Conservation (phyloP, 2,113 vertebrate species). For the Australoheros scitulus region DNA sequence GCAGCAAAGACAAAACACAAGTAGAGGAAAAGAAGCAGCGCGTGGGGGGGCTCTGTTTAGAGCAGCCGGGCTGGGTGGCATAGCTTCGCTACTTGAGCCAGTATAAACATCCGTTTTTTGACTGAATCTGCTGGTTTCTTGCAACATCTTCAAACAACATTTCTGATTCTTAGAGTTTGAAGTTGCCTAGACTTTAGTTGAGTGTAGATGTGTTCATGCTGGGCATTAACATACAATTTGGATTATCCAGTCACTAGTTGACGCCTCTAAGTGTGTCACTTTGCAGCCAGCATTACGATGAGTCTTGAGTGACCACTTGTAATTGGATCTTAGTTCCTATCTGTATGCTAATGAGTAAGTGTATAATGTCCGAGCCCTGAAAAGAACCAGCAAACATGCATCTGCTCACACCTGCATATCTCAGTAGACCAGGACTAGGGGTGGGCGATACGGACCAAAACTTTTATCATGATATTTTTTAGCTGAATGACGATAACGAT, state of each 20-base stretch:
- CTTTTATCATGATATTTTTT: too few species aligned
- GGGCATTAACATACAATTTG: not conserved
- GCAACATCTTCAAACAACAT: not conserved
- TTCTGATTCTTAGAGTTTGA: not conserved
- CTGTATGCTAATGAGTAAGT: not conserved
- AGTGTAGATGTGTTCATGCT: not conserved
- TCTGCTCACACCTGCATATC: not conserved
- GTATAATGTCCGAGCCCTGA: not conserved
- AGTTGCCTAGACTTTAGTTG: too few species aligned
- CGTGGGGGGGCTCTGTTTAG: not conserved
- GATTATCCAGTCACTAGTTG: not conserved
- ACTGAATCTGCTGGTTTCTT: not conserved
- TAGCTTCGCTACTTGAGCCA: not conserved
- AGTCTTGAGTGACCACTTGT: not conserved
- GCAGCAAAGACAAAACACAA: constrained; percentile 7
- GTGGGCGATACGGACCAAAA: too few species aligned
- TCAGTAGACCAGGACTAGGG: too few species aligned
- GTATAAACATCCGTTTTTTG: not conserved
- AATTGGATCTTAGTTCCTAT: not conserved
- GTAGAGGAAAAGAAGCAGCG: not conserved
- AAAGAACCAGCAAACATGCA: not conserved
- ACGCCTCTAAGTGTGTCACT: too few species aligned
- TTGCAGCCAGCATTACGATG: not conserved
- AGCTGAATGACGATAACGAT: too few species aligned
- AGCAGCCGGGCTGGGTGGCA: not conserved